Evolutionary conservation across 2,113 vertebrate genomes (phyloP).

Genomic region (Cavia porcellus): DNA sequence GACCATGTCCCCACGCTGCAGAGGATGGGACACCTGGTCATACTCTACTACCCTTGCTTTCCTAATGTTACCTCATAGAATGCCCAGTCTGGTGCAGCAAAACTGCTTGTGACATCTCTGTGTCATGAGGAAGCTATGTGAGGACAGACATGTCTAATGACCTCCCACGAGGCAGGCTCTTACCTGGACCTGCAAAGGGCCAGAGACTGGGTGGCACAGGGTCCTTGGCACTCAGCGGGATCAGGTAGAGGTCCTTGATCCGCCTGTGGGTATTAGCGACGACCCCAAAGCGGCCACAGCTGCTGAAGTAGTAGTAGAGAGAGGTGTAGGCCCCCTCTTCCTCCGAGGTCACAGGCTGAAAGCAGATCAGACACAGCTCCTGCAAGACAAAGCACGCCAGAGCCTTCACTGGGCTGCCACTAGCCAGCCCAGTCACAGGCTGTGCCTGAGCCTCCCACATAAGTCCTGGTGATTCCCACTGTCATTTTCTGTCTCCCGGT

Average conservation of each 20-base stretch:
- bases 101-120: not conserved
- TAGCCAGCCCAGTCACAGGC: not conserved
- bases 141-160: constrained; percentile 61
- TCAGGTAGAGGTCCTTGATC: constrained; percentile 98
- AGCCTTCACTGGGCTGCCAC: constrained; percentile 62
- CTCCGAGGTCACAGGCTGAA: constrained; percentile 97
- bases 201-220: constrained; percentile 95
- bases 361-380: constrained; percentile 97
- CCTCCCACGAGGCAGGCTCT: constrained; percentile 84
- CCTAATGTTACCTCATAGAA: not conserved
- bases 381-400: constrained; percentile 83
- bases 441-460: accelerated
- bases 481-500: not conserved
- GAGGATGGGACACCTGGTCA: not conserved
- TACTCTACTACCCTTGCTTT: accelerated
- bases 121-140: not conserved
- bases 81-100: not conserved
- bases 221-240: constrained; percentile 95
- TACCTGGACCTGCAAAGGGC: constrained; percentile 98
- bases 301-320: constrained; percentile 99
- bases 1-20: not conserved
- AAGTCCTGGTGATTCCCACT: not conserved
- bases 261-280: constrained; percentile 95
- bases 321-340: constrained; percentile 98
- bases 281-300: constrained; percentile 97